Conservation (phyloP, 64 coral and sea anemone genomes). For the Porites australiensis region DNA sequence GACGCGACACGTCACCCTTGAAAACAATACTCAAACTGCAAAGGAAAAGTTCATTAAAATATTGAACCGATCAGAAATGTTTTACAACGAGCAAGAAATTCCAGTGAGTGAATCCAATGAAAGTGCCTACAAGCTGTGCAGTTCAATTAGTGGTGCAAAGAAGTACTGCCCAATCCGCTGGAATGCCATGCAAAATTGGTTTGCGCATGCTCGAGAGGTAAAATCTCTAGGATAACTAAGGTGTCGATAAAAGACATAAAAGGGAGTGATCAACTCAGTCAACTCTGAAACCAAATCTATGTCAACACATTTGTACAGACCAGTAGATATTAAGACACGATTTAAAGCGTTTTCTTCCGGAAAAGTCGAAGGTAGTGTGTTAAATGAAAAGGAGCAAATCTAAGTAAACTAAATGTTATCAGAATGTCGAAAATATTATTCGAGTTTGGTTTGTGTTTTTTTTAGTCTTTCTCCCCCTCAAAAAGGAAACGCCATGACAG, state of each 20-base stretch:
- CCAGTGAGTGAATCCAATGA: slow-evolving; percentile 78
- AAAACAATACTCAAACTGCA: slow-evolving; percentile 71
- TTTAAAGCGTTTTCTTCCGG: too few species aligned
- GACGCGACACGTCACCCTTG: slow-evolving; percentile 58
- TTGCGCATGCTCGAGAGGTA: slow-evolving; percentile 70
- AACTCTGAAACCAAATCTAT: neutral
- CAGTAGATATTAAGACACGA: too few species aligned
- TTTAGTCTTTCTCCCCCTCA: too few species aligned
- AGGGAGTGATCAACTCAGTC: too few species aligned
- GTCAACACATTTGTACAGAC: too few species aligned
- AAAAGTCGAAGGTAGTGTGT: too few species aligned
- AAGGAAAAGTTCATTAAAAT: slow-evolving; percentile 64
- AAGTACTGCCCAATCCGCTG: slow-evolving; percentile 85
- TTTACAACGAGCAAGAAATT: slow-evolving; percentile 79
- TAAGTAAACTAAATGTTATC: too few species aligned
- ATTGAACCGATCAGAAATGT: slow-evolving; percentile 76
- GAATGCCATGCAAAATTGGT: slow-evolving; percentile 86
- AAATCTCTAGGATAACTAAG: neutral
- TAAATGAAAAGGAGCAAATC: too few species aligned
- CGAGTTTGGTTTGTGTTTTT: too few species aligned
- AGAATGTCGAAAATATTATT: too few species aligned
- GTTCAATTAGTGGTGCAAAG: slow-evolving; percentile 68
- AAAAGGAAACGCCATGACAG: too few species aligned
- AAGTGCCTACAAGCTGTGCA: slow-evolving; percentile 81
- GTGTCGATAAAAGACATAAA: neutral